Evolutionary conservation across 2,113 vertebrate genomes (phyloP), one percentile per base, ranked within the genome.

Genomic region (Shinisaurus crocodilurus): DNA sequence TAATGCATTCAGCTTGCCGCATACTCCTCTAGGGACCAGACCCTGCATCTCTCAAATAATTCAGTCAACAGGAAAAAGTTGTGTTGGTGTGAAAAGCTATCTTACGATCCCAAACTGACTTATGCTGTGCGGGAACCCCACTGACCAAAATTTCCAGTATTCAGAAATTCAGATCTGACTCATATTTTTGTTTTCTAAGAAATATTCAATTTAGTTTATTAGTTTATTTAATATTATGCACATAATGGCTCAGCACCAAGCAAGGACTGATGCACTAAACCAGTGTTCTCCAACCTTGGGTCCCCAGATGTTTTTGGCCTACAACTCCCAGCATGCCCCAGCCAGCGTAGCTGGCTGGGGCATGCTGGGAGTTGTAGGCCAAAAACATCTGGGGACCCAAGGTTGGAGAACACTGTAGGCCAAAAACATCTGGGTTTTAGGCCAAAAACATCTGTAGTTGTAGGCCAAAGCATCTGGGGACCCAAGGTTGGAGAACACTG

Each of bases 1-100:
- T 87, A 57, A 94, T 91, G 92, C 90, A 92, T 92, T 96, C 87
- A 86, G 82, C 92, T 95, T 89, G 69, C 93, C 92, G 94, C 89
- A 50, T 79, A 82, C 75, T 93, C 87, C 93, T 77, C 0, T 86
- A 79, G 92, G 86, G 87, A 83, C 88, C 92, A 88, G 89, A 74
- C 40, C 89, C 88, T 90, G 12, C 0, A 0, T 88, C 83, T 75
- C 76, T 75, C 79, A 87, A 90, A 45, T 69, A 85, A 80, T 1
- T 0, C 90, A 85, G 70, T 20, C 65, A 15, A n/a, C 27, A 43
- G 54, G 54, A 80, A 74, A 69, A 70, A 57, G 40, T 77, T 72
- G 40, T 8, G 27, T 8, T 85, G 65, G 82, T 79, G 72, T 80
- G 72, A 85, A 54, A 76, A 89, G 0, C 45, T 76, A 87, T 82